Evolutionary conservation across 1,140 invertebrate species (phyloP).

Genomic region (Pantala flavescens): DNA sequence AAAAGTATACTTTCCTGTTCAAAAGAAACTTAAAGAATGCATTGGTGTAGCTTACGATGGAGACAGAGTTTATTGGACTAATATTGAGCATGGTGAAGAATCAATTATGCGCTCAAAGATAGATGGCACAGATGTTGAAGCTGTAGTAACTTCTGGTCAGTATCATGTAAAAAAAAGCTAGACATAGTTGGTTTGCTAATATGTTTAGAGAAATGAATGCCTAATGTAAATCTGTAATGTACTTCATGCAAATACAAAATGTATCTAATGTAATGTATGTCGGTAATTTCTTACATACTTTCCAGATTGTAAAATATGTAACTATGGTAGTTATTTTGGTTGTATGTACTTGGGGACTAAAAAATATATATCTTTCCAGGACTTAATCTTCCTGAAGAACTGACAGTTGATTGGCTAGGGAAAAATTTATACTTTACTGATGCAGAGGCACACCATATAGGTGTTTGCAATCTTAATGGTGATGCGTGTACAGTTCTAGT

Average conservation of each 20-base stretch:
- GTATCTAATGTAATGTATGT: too few relatives aligned
- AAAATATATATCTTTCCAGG: slow-evolving; percentile 39
- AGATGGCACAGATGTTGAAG: slow-evolving; percentile 44
- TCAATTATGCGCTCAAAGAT: slow-evolving; percentile 47
- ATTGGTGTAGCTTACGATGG: slow-evolving; percentile 58
- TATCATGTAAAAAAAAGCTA: neutral
- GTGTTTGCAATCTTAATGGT: slow-evolving; percentile 56
- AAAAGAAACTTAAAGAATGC: slow-evolving; percentile 42
- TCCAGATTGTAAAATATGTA: too few relatives aligned
- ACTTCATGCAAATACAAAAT: neutral
- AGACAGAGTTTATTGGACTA: slow-evolving; percentile 60
- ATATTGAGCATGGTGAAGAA: slow-evolving; percentile 51
- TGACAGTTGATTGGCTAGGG: slow-evolving; percentile 73
- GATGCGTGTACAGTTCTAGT: slow-evolving; percentile 49
- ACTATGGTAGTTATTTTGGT: too few relatives aligned
- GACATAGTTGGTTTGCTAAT: neutral
- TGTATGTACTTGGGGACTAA: too few relatives aligned
- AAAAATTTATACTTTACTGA: slow-evolving; percentile 74
- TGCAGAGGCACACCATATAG: slow-evolving; percentile 54
- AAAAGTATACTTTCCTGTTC: slow-evolving; percentile 36
- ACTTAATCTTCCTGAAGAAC: slow-evolving; percentile 58
- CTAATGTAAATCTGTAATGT: neutral
- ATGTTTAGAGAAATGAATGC: neutral
- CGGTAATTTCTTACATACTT: too few relatives aligned
- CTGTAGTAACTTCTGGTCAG: slow-evolving; percentile 38